These are phyloP conservation scores for Netelia melanura DNA, from an alignment of 2,888 invertebrate species.

Conservation along the genomic window DNA sequence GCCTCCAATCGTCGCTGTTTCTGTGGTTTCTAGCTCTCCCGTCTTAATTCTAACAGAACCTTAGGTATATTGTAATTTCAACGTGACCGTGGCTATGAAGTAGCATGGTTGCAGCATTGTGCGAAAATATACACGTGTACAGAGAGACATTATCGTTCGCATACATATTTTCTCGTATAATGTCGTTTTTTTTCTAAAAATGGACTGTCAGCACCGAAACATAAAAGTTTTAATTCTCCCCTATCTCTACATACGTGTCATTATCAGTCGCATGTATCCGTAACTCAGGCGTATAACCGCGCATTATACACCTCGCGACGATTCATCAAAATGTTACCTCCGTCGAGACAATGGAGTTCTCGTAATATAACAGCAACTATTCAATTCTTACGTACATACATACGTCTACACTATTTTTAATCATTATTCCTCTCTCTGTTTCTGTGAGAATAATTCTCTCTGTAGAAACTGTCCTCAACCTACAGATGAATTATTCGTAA, in stretches of 20 bases:
- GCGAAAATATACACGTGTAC: neutral
- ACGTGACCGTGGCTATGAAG: constrained; percentile 31
- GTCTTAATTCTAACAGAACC: constrained; percentile 38
- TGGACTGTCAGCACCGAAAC: constrained; percentile 19
- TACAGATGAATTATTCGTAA: neutral
- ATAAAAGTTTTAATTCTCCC: neutral
- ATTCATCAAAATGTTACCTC: constrained; percentile 7
- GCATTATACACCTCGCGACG: constrained; percentile 12
- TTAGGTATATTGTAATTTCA: constrained; percentile 51
- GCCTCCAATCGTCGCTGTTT: neutral
- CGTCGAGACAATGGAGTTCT: neutral
- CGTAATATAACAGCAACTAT: constrained; percentile 10
- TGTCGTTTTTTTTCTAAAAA: neutral
- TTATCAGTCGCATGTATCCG: neutral
- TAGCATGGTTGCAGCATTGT: constrained; percentile 67
- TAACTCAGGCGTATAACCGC: neutral
- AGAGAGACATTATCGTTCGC: neutral
- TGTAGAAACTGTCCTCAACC: neutral
- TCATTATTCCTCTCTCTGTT: neutral
- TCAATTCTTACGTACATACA: neutral
- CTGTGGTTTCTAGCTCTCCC: neutral
- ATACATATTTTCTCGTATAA: neutral
- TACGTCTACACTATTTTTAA: neutral
- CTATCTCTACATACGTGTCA: neutral
- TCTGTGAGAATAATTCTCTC: neutral